Conservation (phyloP, 2,797 vertebrate species). For the Distichodus sexfasciatus region DNA sequence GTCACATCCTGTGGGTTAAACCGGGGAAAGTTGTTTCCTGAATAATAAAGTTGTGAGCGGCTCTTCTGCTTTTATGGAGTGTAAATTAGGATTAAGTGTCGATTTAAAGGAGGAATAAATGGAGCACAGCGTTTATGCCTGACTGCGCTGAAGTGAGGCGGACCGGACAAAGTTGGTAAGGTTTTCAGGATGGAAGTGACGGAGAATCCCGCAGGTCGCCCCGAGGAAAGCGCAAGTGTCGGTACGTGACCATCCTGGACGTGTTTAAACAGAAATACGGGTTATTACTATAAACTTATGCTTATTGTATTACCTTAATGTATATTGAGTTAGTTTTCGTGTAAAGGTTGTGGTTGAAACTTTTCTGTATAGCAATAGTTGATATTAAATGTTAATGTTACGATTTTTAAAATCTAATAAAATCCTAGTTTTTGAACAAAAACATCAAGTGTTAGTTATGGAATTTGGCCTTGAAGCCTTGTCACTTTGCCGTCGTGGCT, state of each 20-base stretch:
- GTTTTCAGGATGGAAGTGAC: slow-evolving; percentile 50
- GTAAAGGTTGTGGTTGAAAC: too few relatives aligned
- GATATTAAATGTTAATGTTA: too few relatives aligned
- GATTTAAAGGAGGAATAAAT: background rate
- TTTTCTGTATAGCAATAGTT: too few relatives aligned
- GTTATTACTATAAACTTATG: background rate
- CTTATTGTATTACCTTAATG: too few relatives aligned
- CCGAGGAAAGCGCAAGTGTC: slow-evolving; percentile 35
- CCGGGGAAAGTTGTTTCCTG: slow-evolving; percentile 84
- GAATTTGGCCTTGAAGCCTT: too few relatives aligned
- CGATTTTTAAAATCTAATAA: too few relatives aligned
- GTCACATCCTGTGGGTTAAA: slow-evolving; percentile 72
- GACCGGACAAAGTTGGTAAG: background rate
- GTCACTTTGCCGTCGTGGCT: too few relatives aligned
- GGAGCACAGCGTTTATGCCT: background rate
- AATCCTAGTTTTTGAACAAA: too few relatives aligned
- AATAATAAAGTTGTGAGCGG: slow-evolving; percentile 28
- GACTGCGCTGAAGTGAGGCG: background rate
- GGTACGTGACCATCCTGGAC: background rate
- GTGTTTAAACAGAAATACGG: background rate
- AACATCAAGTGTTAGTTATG: too few relatives aligned
- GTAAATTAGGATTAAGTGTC: background rate
- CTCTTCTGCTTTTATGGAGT: background rate
- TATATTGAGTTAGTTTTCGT: too few relatives aligned
- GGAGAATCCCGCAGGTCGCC: slow-evolving; percentile 47